These are phyloP conservation scores for Agrenia bidenticulata DNA, from an alignment of 2,888 invertebrate genomes.

Conservation along the genomic window DNA sequence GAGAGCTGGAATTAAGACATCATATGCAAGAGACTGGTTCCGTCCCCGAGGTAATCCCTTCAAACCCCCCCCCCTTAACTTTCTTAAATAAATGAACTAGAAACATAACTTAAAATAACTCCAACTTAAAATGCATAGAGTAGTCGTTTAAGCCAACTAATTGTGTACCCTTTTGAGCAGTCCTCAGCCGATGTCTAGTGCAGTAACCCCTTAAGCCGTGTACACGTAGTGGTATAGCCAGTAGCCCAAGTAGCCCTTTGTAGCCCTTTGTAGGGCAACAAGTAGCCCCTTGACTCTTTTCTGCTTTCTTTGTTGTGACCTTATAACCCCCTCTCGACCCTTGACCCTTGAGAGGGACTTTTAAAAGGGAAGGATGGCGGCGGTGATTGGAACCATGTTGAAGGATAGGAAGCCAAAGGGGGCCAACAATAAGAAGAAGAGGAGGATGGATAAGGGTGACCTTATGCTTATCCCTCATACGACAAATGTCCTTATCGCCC, in stretches of 20 bases:
- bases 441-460: conserved; percentile 28
- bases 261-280: too few relatives aligned
- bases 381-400: conserved; percentile 40
- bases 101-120: too few relatives aligned
- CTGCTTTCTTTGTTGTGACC: too few relatives aligned
- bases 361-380: conserved; percentile 19
- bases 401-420: conserved; percentile 26
- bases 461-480: conserved; percentile 36
- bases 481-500: conserved; percentile 41
- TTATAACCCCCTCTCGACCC: too few relatives aligned
- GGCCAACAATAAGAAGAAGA: conserved; percentile 23
- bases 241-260: too few relatives aligned
- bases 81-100: not conserved
- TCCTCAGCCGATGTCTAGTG: not conserved
- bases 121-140: not conserved
- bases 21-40: conserved; percentile 30
- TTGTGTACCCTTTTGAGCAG: too few relatives aligned
- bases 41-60: conserved; percentile 29
- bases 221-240: conserved; percentile 16
- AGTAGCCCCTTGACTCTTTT: too few relatives aligned
- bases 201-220: not conserved
- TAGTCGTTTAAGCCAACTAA: not conserved
- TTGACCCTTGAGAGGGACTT: too few relatives aligned
- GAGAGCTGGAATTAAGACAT: conserved; percentile 45
- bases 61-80: not conserved